A percentile compares a stretch with the other conserved stretches of the same genome.
Conservation (phyloP, 2,797 vertebrate species). For the Phataginus tetradactyla region DNA sequence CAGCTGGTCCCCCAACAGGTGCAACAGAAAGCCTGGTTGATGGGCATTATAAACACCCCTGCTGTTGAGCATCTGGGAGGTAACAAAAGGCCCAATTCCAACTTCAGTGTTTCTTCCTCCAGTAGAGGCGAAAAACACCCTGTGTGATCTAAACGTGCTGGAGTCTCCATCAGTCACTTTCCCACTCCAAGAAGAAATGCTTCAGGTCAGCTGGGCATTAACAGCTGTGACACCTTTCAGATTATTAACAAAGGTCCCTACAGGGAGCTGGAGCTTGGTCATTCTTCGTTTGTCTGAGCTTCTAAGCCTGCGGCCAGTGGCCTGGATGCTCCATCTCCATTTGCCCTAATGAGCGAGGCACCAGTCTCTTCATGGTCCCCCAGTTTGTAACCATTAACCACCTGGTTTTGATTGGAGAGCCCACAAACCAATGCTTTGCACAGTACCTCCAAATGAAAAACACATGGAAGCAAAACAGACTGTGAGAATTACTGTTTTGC, state of each 20-base stretch:
- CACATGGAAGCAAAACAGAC: constrained; percentile 58
- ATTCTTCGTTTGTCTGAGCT: constrained; percentile 2
- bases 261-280: neutral
- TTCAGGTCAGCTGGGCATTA: constrained; percentile 38
- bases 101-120: constrained; percentile 45
- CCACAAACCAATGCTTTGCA: constrained; percentile 53
- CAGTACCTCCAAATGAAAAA: constrained; percentile 79
- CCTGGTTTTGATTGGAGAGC: constrained; percentile 70
- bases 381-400: constrained; percentile 63
- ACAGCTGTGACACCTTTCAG: constrained; percentile 47
- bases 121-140: constrained; percentile 38
- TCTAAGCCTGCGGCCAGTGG: neutral
- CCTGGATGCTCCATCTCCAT: constrained; percentile 2
- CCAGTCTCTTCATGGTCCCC: constrained; percentile 24
- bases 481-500: constrained; percentile 71
- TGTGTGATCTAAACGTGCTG: neutral
- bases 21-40: constrained; percentile 75
- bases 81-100: constrained; percentile 69
- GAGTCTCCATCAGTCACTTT: constrained; percentile 39
- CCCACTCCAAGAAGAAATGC: constrained; percentile 53
- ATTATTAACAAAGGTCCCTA: constrained; percentile 43
- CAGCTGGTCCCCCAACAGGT: constrained; percentile 78
- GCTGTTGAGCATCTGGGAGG: constrained; percentile 62
- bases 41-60: constrained; percentile 71
- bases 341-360: constrained; percentile 35